Evolutionary conservation across 2,797 vertebrate genomes (phyloP).

Genomic region (Sebastes aleutianus): DNA sequence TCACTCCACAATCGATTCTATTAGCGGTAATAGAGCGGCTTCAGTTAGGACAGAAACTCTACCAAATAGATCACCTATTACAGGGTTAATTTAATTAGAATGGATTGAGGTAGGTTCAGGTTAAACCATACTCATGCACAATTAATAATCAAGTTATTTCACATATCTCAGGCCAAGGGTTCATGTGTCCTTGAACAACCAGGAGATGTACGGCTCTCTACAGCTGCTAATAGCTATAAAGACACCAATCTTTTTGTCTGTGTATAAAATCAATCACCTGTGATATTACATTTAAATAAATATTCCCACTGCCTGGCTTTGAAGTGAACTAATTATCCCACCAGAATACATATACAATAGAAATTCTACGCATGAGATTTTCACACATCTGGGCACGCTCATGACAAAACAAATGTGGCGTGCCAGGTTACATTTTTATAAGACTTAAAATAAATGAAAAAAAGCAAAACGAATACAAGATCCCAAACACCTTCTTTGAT

Average conservation of each 20-base stretch:
- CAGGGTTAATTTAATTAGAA: not conserved
- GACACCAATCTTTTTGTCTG: not conserved
- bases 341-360: conserved; percentile 6
- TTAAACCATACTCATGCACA: not conserved
- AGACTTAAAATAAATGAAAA: conserved; percentile 20
- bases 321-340: conserved; percentile 29
- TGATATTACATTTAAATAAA: not conserved
- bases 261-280: not conserved
- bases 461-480: conserved; percentile 45
- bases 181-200: not conserved
- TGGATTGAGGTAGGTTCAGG: not conserved
- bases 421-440: conserved; percentile 51
- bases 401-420: conserved; percentile 46
- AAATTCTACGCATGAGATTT: conserved; percentile 14
- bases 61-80: not conserved
- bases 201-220: not conserved
- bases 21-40: not conserved
- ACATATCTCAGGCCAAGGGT: not conserved
- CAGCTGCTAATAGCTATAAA: not conserved
- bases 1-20: not conserved
- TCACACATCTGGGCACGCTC: conserved; percentile 51
- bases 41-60: not conserved
- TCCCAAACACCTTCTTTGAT: conserved; percentile 73
- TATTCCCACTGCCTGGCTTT: conserved; percentile 18
- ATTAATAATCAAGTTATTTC: not conserved